A percentile compares a stretch with the other conserved stretches of the same genome.
Evolutionary conservation across 2,113 vertebrate species (phyloP).

Genomic region (Fregata magnificens): DNA sequence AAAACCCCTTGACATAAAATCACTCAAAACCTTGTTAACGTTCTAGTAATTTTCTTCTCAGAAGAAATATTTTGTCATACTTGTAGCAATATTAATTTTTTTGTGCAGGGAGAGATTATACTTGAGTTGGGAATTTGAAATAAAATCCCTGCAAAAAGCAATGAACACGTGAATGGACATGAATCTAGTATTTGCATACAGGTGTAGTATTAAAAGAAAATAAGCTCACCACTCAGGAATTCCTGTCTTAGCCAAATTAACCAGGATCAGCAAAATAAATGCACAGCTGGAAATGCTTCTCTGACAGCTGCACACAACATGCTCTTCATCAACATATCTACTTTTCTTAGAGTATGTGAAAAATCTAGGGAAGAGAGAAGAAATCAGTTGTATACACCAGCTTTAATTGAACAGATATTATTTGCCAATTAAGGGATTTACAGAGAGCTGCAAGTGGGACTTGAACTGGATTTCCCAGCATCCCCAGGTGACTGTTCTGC

Average conservation of each 20-base stretch:
- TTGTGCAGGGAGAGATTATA: neutral
- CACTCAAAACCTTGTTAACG: neutral
- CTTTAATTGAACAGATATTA: neutral
- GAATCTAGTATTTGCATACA: conserved; percentile 42
- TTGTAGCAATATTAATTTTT: neutral
- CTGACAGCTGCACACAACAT: conserved; percentile 13
- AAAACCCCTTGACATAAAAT: neutral
- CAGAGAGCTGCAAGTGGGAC: neutral
- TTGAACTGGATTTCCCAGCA: neutral
- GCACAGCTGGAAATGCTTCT: conserved; percentile 34
- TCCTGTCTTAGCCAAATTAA: conserved; percentile 36
- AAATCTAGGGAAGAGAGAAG: neutral
- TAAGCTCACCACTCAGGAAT: conserved; percentile 35
- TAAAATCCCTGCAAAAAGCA: neutral
- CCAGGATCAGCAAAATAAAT: neutral
- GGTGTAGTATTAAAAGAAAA: conserved; percentile 36
- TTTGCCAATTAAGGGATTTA: neutral
- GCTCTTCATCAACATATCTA: neutral
- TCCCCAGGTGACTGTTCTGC: neutral
- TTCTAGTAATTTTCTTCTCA: neutral
- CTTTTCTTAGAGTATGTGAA: neutral
- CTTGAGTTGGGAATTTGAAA: neutral
- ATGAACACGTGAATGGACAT: conserved; percentile 4
- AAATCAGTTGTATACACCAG: neutral
- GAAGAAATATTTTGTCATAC: neutral